Conservation (phyloP, 2,797 vertebrate genomes). For the Phrynocephalus vlangalii region DNA sequence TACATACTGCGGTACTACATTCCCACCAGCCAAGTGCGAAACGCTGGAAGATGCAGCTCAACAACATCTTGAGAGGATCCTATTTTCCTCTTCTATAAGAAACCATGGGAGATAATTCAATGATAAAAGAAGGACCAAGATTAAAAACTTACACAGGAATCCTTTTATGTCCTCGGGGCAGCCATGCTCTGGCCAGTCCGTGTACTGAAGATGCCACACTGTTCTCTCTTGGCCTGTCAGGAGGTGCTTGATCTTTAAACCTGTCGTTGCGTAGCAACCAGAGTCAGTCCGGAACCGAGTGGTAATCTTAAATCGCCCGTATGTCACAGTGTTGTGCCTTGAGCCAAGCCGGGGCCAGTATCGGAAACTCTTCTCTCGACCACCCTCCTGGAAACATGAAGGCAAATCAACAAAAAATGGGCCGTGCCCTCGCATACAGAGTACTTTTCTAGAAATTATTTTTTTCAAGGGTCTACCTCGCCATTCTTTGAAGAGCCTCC, state of each 20-base stretch:
- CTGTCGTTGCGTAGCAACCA: constrained; percentile 96
- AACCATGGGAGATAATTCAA: background rate
- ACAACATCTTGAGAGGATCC: background rate
- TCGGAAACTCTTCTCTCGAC: constrained; percentile 94
- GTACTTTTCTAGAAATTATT: background rate
- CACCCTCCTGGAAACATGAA: constrained; percentile 85
- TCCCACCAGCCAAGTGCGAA: background rate
- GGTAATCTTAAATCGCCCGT: constrained; percentile 97
- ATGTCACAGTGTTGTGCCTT: constrained; percentile 94
- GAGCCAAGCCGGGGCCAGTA: constrained; percentile 98
- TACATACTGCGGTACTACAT: background rate
- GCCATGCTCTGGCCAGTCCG: constrained; percentile 98
- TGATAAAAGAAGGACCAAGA: background rate
- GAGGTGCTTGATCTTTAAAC: constrained; percentile 96
- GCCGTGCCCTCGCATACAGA: background rate
- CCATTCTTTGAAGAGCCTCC: background rate
- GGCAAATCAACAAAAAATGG: background rate
- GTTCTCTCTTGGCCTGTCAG: constrained; percentile 95
- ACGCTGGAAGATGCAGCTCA: background rate
- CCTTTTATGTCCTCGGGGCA: constrained; percentile 96
- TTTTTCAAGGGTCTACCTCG: no score
- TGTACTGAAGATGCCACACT: constrained; percentile 98
- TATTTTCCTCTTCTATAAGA: background rate
- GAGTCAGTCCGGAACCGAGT: constrained; percentile 97
- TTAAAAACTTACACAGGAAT: constrained; percentile 88